Base-by-base conservation (phyloP, 2,888 invertebrate genomes). In the Rhagophthalmus giganteus region DNA sequence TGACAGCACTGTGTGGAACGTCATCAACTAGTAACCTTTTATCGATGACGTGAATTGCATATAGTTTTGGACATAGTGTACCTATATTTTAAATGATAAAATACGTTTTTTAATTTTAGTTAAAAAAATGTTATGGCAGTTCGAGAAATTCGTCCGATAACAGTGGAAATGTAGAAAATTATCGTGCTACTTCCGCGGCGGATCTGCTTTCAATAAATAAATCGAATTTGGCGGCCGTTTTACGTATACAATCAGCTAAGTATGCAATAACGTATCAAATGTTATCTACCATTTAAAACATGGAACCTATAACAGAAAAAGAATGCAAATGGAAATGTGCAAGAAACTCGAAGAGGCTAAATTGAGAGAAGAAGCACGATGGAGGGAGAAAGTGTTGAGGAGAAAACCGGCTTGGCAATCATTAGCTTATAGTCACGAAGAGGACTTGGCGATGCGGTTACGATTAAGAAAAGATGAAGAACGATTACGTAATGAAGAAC, bases 381-480 rank as follows among this genome's bases (percentile, higher is more conserved):
- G 83, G 63, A 74, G 82, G 15, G 83, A 85, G 62, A 79, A 82
- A 28, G 65, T 84, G 30, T 74, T 85, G 33, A 76, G 86, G 10
- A 76, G 76, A 13, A 83, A 83, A 63, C 86, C 87, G 1, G 84
- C 85, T n/a, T 87, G 87, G 87, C 81, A 82, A 69, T 77, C 83
- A 20, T 75, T 87, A 11, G 82, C 78, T 60, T 82, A 81, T 67
- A 82, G 81, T 58, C 81, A 84, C 52, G 83, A 83, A 65, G 83
- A 83, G 69, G 87, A 87, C 64, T 78, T 87, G 41, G 83, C 82
- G 9, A 81, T 85, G 76, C 76, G 86, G 28, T 75, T 85, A 6
- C 83, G 84, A 63, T 78, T 85, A 27, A 76, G 86, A 6, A 79
- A 82, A 14, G 85, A 85, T 38, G 87, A 87, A 68, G 87, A 86